phyloP scores from a whole-genome alignment of 2,888 invertebrate species.

The Xylota segnis region DNA sequence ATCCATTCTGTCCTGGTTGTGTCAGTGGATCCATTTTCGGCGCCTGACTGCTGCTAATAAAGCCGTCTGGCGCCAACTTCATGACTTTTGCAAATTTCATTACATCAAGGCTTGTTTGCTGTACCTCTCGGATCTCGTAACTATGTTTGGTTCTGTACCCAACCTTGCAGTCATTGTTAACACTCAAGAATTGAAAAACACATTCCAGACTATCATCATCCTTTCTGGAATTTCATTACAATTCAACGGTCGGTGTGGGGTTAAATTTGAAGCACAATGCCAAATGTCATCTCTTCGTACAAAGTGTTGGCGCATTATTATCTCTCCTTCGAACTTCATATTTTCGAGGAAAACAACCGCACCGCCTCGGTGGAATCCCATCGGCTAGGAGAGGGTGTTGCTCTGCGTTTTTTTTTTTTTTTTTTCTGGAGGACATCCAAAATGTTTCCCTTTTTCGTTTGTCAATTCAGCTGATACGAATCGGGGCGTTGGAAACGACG shows the following conservation, averaged over 20 bases:
- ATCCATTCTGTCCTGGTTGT: conserved; percentile 34
- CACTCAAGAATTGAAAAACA: conserved; percentile 38
- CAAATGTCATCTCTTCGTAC: conserved; percentile 65
- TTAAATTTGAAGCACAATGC: conserved; percentile 51
- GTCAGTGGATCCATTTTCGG: conserved; percentile 43
- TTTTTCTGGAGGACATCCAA: conserved; percentile 62
- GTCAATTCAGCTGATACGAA: conserved; percentile 65
- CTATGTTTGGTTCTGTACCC: not conserved
- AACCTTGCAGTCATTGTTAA: conserved; percentile 34
- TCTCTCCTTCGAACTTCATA: conserved; percentile 71
- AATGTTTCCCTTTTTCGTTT: conserved; percentile 49
- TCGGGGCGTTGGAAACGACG: conserved; percentile 71
- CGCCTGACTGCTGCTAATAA: conserved; percentile 71
- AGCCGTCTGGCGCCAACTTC: conserved; percentile 69
- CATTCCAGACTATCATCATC: conserved; percentile 29
- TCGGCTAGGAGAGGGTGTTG: conserved; percentile 21
- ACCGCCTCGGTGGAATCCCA: not conserved
- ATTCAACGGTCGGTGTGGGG: conserved; percentile 5
- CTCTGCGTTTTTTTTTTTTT: conserved; percentile 38
- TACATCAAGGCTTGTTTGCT: conserved; percentile 23
- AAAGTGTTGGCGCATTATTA: conserved; percentile 75
- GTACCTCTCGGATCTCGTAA: conserved; percentile 7
- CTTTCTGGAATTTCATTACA: conserved; percentile 60
- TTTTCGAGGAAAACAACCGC: conserved; percentile 36
- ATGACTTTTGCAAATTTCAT: conserved; percentile 60